Evolutionary conservation across 2,888 invertebrate species (phyloP).

Genomic region (Aromia moschata): DNA sequence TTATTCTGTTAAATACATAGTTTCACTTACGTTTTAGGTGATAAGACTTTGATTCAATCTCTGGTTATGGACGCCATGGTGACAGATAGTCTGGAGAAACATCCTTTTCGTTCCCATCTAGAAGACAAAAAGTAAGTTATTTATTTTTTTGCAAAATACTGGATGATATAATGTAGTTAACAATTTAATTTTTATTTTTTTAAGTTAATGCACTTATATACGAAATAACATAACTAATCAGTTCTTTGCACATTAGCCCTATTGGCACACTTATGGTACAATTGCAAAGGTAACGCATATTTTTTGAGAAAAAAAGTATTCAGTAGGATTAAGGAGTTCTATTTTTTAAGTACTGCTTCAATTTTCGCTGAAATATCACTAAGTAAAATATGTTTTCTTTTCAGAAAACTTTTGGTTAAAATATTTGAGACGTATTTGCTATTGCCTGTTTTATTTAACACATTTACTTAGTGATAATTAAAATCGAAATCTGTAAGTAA

Average conservation of each 20-base stretch:
- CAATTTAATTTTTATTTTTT: too few species aligned
- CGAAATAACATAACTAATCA: slow-evolving; percentile 55
- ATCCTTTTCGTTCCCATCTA: slow-evolving; percentile 64
- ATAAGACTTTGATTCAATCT: slow-evolving; percentile 89
- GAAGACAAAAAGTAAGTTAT: slow-evolving; percentile 82
- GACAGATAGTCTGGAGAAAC: slow-evolving; percentile 82
- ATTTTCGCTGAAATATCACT: slow-evolving; percentile 1
- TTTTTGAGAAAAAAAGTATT: slow-evolving; percentile 41
- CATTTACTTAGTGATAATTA: too few species aligned
- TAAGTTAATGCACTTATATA: slow-evolving; percentile 37
- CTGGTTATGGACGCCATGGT: slow-evolving; percentile 90
- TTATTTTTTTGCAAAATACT: slow-evolving; percentile 26
- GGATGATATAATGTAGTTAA: slow-evolving; percentile 28
- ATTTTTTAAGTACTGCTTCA: slow-evolving; percentile 2
- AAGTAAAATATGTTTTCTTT: background rate
- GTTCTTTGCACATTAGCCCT: slow-evolving; percentile 85
- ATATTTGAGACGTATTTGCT: too few species aligned
- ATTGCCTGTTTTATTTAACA: too few species aligned
- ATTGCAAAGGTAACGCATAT: slow-evolving; percentile 86
- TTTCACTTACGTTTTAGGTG: too few species aligned
- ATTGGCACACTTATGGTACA: slow-evolving; percentile 96
- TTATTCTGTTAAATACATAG: background rate
- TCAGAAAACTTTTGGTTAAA: too few species aligned
- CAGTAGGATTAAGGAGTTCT: slow-evolving; percentile 24
- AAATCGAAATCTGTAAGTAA: too few species aligned